phyloP scores from a whole-genome alignment of 2,888 invertebrate genomes.

The Troides aeacus region DNA sequence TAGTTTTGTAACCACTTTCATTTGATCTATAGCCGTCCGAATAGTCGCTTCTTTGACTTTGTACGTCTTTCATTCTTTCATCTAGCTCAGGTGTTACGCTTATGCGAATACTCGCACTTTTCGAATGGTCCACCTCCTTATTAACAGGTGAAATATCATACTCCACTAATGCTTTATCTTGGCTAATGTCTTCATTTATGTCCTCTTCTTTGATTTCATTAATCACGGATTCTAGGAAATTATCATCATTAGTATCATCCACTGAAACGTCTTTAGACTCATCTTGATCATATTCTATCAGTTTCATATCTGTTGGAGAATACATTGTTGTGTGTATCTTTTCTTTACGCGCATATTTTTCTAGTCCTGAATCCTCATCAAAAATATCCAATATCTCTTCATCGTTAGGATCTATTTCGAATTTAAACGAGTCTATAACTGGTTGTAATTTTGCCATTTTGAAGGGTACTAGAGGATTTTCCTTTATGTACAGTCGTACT shows the following conservation, averaged over 20 bases:
- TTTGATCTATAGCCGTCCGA: conserved; percentile 55
- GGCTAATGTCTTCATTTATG: conserved; percentile 58
- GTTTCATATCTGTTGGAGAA: conserved; percentile 49
- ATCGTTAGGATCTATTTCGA: conserved; percentile 66
- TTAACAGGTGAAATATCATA: conserved; percentile 67
- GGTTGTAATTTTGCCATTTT: conserved; percentile 61
- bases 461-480: conserved; percentile 34
- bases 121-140: conserved; percentile 33
- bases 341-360: conserved; percentile 47
- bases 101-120: conserved; percentile 38
- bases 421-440: conserved; percentile 68
- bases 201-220: conserved; percentile 70
- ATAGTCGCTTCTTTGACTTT: conserved; percentile 50
- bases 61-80: conserved; percentile 46
- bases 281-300: conserved; percentile 49
- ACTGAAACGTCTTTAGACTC: conserved; percentile 49
- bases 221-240: conserved; percentile 69
- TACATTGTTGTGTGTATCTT: conserved; percentile 43
- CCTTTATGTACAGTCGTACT: conserved; percentile 12
- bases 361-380: conserved; percentile 47
- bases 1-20: conserved; percentile 52
- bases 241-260: conserved; percentile 62
- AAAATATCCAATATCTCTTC: conserved; percentile 61
- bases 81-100: conserved; percentile 67
- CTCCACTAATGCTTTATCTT: conserved; percentile 67